Evolutionary conservation across 1,140 invertebrate genomes (phyloP).

Genomic region (Rhopalosiphum padi): DNA sequence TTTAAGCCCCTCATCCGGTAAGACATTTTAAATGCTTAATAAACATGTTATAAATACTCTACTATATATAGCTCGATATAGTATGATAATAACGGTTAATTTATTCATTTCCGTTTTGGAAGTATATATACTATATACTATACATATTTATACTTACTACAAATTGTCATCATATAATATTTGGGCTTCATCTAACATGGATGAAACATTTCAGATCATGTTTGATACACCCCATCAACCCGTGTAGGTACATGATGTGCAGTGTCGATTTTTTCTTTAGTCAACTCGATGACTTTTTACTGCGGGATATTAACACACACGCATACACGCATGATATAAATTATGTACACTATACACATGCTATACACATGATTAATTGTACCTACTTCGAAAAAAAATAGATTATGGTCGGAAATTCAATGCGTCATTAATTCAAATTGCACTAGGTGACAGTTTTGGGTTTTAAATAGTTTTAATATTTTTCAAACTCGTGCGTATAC

Average conservation of each 20-base stretch:
- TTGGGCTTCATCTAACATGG: neutral
- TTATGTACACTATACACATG: too few relatives aligned
- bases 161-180: neutral
- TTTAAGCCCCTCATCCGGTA: neutral
- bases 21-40: neutral
- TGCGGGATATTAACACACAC: neutral
- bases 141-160: too few relatives aligned
- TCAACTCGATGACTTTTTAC: neutral
- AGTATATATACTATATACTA: neutral
- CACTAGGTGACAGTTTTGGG: too few relatives aligned
- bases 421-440: too few relatives aligned
- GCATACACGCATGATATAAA: neutral
- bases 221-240: neutral
- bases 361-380: too few relatives aligned
- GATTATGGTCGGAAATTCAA: too few relatives aligned
- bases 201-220: neutral
- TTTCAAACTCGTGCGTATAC: too few relatives aligned
- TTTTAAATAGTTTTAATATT: too few relatives aligned
- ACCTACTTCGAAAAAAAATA: too few relatives aligned
- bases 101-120: constrained; percentile 38
- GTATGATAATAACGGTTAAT: neutral
- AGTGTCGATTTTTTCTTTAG: neutral
- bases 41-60: neutral
- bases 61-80: too few relatives aligned
- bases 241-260: neutral